Conservation (phyloP, 2,888 invertebrate species). For the Tachina fera region DNA sequence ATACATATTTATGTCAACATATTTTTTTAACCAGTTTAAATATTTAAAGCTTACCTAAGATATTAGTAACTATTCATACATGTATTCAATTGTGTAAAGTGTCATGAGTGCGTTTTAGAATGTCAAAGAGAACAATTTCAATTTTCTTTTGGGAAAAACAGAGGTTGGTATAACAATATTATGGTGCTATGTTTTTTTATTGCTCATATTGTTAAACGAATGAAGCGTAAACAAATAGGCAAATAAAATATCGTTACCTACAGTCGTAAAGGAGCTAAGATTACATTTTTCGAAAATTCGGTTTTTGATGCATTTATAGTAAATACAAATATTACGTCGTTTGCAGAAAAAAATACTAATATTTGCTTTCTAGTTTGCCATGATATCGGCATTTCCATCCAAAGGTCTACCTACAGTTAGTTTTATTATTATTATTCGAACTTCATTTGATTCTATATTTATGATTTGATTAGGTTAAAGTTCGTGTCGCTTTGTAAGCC, state of each 20-base stretch:
- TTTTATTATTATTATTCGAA: too few species aligned
- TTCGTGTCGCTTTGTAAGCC: too few species aligned
- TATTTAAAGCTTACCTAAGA: background rate
- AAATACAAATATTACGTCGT: too few species aligned
- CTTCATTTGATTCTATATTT: too few species aligned
- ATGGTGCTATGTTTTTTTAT: conserved; percentile 20
- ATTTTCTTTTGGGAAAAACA: conserved; percentile 30
- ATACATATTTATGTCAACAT: too few species aligned
- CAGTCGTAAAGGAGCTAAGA: background rate
- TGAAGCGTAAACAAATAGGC: conserved; percentile 57
- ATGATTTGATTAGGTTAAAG: too few species aligned
- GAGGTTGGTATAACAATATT: conserved; percentile 33
- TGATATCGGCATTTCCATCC: too few species aligned
- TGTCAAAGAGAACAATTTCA: conserved; percentile 28
- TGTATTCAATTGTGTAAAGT: background rate
- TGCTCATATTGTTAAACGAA: conserved; percentile 46
- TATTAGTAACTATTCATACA: background rate
- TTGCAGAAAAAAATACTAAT: too few species aligned
- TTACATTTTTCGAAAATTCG: background rate
- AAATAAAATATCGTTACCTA: conserved; percentile 42
- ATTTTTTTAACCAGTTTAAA: too few species aligned
- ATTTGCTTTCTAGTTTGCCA: too few species aligned
- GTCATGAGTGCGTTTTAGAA: background rate
- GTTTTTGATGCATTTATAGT: too few species aligned
- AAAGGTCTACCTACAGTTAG: too few species aligned